Evolutionary conservation across 2,888 invertebrate species (phyloP), one percentile per base, ranked within the genome.

Genomic region (Eupsilia transversa): DNA sequence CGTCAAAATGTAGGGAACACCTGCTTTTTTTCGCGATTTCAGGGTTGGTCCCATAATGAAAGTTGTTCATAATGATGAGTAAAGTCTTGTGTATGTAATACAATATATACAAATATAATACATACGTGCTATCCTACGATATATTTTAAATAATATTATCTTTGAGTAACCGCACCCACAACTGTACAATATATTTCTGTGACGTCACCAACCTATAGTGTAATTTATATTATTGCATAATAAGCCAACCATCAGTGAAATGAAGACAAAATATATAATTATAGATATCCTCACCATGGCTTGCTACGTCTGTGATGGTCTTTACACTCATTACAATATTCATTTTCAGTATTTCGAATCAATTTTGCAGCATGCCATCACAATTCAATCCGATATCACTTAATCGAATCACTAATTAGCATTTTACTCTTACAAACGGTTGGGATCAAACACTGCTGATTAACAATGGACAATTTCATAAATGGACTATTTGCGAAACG

Each of bases 401-500:
- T 89, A 89, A 90, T 90, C 88, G 88, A 89, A 91, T 91, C 88
- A 91, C 87, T 91, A 91, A 91, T 91, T 88, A 91, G 85, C 89
- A 87, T 84, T 72, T 80, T 77, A 79, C 86, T 80, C 89, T 87
- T 86, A 82, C 88, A 87, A 89, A 91, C 86, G 89, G 70, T 73
- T 41, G 82, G 72, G 79, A 82, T 87, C 88, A 87, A 89, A 87
- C 82, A 88, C 12, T 72, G 72, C 87, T 91, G 88, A 91, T 91
- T 89, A 89, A 86, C 86, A 87, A 83, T 85, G 81, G 75, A 74
- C 86, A 88, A 89, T 90, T 89, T 89, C 90, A 88, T 88, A 89
- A 89, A 89, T 89, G 80, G 81, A 85, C 74, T 91, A 78, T 91
- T 91, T 90, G 87, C 84, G 63, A 80, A 84, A 80, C 60, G 90